These are phyloP conservation scores for Notothenia coriiceps DNA, from an alignment of 2,113 vertebrate genomes.

Conservation along the genomic window DNA sequence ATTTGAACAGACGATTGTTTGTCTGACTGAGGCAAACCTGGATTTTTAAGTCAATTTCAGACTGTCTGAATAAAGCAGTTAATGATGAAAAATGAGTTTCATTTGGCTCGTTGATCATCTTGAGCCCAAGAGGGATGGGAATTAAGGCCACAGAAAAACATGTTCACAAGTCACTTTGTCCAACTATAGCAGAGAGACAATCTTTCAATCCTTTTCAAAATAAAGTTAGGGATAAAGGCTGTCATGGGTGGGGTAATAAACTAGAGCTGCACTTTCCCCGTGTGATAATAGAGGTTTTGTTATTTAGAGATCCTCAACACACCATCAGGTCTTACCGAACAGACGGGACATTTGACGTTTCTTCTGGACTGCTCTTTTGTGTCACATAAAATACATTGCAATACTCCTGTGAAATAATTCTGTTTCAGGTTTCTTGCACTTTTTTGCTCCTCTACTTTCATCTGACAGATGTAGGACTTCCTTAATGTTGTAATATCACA, in stretches of 20 bases:
- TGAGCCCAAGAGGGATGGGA: slow-evolving; percentile 32
- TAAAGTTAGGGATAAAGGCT: slow-evolving; percentile 1
- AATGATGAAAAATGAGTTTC: slow-evolving; percentile 48
- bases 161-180: slow-evolving; percentile 1
- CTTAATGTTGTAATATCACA: too few relatives aligned
- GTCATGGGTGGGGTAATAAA: not conserved
- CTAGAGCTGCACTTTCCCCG: not conserved
- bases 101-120: slow-evolving; percentile 24
- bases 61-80: slow-evolving; percentile 31
- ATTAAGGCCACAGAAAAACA: slow-evolving; percentile 22
- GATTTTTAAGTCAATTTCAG: not conserved
- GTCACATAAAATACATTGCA: not conserved
- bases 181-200: not conserved
- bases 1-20: slow-evolving; percentile 9
- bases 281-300: not conserved
- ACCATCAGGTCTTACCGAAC: not conserved
- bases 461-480: too few relatives aligned
- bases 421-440: not conserved
- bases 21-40: not conserved
- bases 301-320: not conserved
- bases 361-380: not conserved
- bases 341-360: slow-evolving; percentile 2
- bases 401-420: slow-evolving; percentile 2
- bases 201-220: slow-evolving; percentile 4
- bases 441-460: not conserved